phyloP scores from a whole-genome alignment of 2,888 invertebrate genomes.

The Cryptus viduatorius region DNA sequence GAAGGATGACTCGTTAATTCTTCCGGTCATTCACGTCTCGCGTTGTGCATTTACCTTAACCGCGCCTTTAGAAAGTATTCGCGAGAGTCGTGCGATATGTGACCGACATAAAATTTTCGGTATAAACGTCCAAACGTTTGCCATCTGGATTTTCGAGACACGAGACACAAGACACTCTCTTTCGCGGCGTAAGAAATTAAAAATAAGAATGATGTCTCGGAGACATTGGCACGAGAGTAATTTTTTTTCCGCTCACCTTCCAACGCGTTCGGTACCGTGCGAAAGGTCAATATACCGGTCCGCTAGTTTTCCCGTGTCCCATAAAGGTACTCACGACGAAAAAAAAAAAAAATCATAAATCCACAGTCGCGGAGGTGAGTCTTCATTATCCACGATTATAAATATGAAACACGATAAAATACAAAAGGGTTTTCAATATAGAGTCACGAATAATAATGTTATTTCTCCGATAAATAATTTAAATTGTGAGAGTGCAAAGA shows the following conservation, averaged over 20 bases:
- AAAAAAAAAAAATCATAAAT: slow-evolving; percentile 22
- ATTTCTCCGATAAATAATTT: background rate
- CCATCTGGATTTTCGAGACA: background rate
- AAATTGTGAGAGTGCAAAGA: slow-evolving; percentile 56
- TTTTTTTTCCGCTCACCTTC: background rate
- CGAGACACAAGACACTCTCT: background rate
- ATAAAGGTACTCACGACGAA: slow-evolving; percentile 63
- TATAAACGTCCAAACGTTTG: slow-evolving; percentile 11
- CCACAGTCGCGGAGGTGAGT: background rate
- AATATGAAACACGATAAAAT: too few species aligned
- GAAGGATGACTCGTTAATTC: slow-evolving; percentile 43
- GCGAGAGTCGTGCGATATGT: slow-evolving; percentile 64
- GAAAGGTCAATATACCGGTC: slow-evolving; percentile 60
- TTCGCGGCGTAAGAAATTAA: background rate
- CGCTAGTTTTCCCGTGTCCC: slow-evolving; percentile 9
- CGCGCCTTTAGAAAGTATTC: slow-evolving; percentile 80
- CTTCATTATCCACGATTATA: too few species aligned
- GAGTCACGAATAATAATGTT: background rate
- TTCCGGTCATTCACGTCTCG: slow-evolving; percentile 59
- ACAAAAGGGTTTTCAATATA: too few species aligned
- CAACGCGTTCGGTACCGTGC: slow-evolving; percentile 27
- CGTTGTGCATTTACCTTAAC: slow-evolving; percentile 77
- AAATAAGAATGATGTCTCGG: background rate
- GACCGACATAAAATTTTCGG: slow-evolving; percentile 57
- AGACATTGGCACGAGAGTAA: background rate